Base-by-base conservation (phyloP, 2,888 invertebrate genomes). In the Ichneumon xanthorius region DNA sequence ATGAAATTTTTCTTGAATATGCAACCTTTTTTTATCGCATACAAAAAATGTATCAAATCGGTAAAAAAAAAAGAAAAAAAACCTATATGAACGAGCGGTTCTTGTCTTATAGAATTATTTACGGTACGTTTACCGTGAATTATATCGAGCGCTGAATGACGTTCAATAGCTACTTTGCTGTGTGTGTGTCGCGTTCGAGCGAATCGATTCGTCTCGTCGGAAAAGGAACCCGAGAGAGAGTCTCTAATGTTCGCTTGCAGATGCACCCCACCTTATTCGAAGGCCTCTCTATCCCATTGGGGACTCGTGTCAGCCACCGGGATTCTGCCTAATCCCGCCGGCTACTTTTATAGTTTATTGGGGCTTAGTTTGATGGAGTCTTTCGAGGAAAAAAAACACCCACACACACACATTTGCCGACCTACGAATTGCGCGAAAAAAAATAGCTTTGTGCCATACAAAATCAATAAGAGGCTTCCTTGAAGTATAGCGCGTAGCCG, bases 331-430 rank as follows among this genome's bases (percentile, higher is more conserved):
- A 89, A 90, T 90, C 91, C 92, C 87, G 87, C 63, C 16, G 53
- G 63, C 65, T 88, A 89, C 90, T 92, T 93, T 93, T 93, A 93
- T 94, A 93, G 93, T 93, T 93, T 93, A 93, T 93, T 92, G 92
- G 89, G 91, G 93, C 92, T 94, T 93, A 94, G 89, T 91, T 93
- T 92, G 92, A 93, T 93, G 92, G 93, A 93, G 91, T 92, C 91
- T 89, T 90, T 89, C 87, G 79, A 88, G 90, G 90, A 91, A 48
- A 48, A 48, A 48, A 91, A 88, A 89, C n/a, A 80, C 55, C 65
- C 14, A 81, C 45, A 78, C 73, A 85, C 81, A 75, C 84, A 30
- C 65, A 73, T 73, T 55, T 65, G 58, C 76, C 58, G 53, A 37
- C 71, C 76, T 22, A 22, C 58, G 72, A 58, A 61, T 55, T 58